Base-by-base conservation (phyloP, 2,888 invertebrate genomes). In the Chaitophorus viminalis region DNA sequence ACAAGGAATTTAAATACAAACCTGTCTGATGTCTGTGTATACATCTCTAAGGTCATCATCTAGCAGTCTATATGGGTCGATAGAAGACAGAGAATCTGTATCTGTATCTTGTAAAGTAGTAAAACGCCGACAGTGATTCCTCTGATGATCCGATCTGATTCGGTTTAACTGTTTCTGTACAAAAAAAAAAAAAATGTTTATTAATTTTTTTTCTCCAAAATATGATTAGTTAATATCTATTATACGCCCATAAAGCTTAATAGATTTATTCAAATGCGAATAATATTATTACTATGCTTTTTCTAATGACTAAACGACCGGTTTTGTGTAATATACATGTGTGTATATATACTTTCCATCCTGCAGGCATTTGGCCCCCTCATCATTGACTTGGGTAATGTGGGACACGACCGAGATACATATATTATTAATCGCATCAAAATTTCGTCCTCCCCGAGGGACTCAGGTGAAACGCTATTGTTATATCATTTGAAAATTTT, bases 11-110 rank as follows among this genome's bases (percentile, higher is more conserved):
- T 9, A 75, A 83, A 75, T 88, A 92, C 92, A 93, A 92, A 97
- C 97, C 93, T 95, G 93, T 94, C 95, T 94, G 91, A 98, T 96
- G 91, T 97, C 95, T 90, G 95, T 94, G 91, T 96, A 97, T 90
- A 98, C 94, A 90, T 95, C 95, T 91, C 95, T 95, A 89, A 98
- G 94, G 91, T 98, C 97, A 90, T 96, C 95, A 90, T 97, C 96
- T 89, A 97, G 93, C 89, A 98, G 93, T 90, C 95, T 94, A 92
- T 97, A 97, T 89, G 97, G 97, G 93, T 97, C 96, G 90, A 96
- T 93, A 46, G 89, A 89, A 46, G 90, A 88, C 54, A 87, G 79
- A 60, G 87, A 87, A 79, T 87, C 87, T 74, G 87, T 87, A 60
- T 87, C 79, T 74, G 87, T 79, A 46, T 87, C 87, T 79, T 87